Conservation (phyloP, 2,113 vertebrate genomes). For the Xiphias gladius region DNA sequence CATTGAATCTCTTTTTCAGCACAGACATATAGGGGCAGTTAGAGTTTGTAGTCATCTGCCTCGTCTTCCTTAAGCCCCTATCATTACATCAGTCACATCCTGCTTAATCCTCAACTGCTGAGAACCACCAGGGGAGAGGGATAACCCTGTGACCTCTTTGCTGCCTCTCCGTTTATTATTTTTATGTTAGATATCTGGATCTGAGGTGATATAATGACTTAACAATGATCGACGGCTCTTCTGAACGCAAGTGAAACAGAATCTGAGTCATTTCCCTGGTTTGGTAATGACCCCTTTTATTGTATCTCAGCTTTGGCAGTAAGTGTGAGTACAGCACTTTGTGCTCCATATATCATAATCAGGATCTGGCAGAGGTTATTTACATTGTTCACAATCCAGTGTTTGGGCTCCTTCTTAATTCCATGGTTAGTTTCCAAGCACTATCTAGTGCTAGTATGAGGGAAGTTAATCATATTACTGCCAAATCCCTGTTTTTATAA, state of each 20-base stretch:
- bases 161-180: slow-evolving; percentile 59
- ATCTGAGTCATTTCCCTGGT: slow-evolving; percentile 66
- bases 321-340: slow-evolving; percentile 57
- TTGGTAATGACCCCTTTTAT: slow-evolving; percentile 66
- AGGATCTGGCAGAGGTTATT: slow-evolving; percentile 76
- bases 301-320: slow-evolving; percentile 59
- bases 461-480: slow-evolving; percentile 47
- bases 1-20: slow-evolving; percentile 63
- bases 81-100: slow-evolving; percentile 66
- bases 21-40: slow-evolving; percentile 37
- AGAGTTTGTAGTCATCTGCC: slow-evolving; percentile 53
- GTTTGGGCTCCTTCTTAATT: slow-evolving; percentile 64
- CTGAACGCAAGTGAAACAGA: slow-evolving; percentile 39
- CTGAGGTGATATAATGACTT: slow-evolving; percentile 48
- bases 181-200: slow-evolving; percentile 50
- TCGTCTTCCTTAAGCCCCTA: slow-evolving; percentile 56
- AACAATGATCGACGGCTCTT: slow-evolving; percentile 48
- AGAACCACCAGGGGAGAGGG: slow-evolving; percentile 61
- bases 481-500: slow-evolving; percentile 54
- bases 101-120: slow-evolving; percentile 63
- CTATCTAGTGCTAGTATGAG: slow-evolving; percentile 48
- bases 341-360: slow-evolving; percentile 78
- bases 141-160: slow-evolving; percentile 58
- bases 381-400: slow-evolving; percentile 70
- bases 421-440: slow-evolving; percentile 49